Evolutionary conservation across 2,888 invertebrate genomes (phyloP), one percentile per base, ranked within the genome.

Genomic region (Drosophila rubida): DNA sequence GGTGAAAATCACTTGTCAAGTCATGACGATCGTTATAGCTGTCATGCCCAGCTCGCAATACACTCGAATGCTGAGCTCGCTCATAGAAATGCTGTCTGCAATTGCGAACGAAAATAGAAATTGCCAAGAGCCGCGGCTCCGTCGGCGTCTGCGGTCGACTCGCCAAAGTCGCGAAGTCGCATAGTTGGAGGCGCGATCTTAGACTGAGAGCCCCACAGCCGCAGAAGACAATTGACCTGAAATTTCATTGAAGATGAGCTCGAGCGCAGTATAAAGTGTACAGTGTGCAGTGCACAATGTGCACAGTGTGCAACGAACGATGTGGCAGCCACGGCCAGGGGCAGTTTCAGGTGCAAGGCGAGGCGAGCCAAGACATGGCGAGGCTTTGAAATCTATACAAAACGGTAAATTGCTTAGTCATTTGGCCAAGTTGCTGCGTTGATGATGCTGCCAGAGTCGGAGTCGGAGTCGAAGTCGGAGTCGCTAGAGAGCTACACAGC

Each of bases 361-460:
- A 37, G 30, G 30, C 35, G 14, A 37, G 7, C 13, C 7, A 37
- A 37, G 35, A 32, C 32, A 32, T 32, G 58, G 64, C 61, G 61
- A 63, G 68, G 62, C 69, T 63, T 73, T 75, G 78, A 85, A 87
- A 79, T 75, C 82, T 73, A 70, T 75, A 74, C 69, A 80, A 75
- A 89, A 87, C 89, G 89, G 87, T 87, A 89, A 88, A 87, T 79
- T 78, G 77, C 86, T 76, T 75, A 87, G 83, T 82, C 88, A 82
- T 75, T 74, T 81, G 69, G 65, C 71, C 75, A 74, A 77, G 57
- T 73, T 77, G 61, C 55, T 72, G 75, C 64, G 63, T 69, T 72
- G 72, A 72, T 72, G 75, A 63, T 75, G 76, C 30, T 53, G 62
- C 46, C 60, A 44, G 32, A 53, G 58, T 30, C n/a, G 11, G 0